phyloP scores from a whole-genome alignment of 2,888 invertebrate species.

The Drosophila colorata region DNA sequence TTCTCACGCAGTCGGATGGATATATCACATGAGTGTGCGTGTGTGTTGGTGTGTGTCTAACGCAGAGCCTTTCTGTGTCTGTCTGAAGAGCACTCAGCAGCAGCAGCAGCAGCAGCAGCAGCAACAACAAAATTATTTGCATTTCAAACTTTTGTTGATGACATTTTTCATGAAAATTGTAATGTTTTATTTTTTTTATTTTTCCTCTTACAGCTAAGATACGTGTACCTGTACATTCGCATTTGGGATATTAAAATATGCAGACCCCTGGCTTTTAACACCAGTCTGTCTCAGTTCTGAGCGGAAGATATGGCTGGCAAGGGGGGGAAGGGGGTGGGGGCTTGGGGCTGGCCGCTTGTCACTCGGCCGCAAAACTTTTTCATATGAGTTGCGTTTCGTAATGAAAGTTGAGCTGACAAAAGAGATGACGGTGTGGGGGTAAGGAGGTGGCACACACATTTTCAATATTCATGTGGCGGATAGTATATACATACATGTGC shows the following conservation, averaged over 20 bases:
- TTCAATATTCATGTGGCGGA: conserved; percentile 77
- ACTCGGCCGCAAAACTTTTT: conserved; percentile 71
- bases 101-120: conserved; percentile 41
- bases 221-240: conserved; percentile 52
- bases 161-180: conserved; percentile 82
- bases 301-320: conserved; percentile 11
- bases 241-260: conserved; percentile 80
- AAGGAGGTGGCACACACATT: conserved; percentile 40
- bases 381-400: conserved; percentile 73
- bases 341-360: conserved; percentile 44
- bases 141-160: conserved; percentile 81
- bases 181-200: conserved; percentile 57
- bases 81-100: conserved; percentile 68
- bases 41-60: conserved; percentile 43
- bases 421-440: background rate
- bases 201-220: conserved; percentile 37
- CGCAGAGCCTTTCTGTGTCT: conserved; percentile 64
- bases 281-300: conserved; percentile 33
- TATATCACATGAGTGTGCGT: conserved; percentile 36
- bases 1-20: conserved; percentile 54
- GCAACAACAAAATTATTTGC: conserved; percentile 67
- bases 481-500: background rate
- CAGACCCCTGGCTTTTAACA: conserved; percentile 76
- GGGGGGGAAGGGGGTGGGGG: background rate
- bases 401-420: conserved; percentile 65